A percentile compares a stretch with the other conserved stretches of the same genome.
These are phyloP conservation scores for Neodiprion pinetum DNA, from an alignment of 1,140 invertebrate species.

Conservation along the genomic window DNA sequence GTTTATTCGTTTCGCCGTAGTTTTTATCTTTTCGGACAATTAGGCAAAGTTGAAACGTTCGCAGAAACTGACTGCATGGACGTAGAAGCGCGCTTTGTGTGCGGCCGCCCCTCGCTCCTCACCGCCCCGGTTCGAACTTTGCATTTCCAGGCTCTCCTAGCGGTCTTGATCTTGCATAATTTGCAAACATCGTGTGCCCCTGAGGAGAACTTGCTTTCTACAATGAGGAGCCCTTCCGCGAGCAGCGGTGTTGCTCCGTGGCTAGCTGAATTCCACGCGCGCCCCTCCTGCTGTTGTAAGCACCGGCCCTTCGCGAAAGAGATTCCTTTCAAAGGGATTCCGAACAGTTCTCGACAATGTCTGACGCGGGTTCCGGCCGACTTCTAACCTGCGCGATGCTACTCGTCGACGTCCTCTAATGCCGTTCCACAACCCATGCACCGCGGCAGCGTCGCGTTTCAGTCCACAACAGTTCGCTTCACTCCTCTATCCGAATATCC, in stretches of 20 bases:
- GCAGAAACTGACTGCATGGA: too few species aligned
- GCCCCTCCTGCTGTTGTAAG: neutral
- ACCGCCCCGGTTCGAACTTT: too few species aligned
- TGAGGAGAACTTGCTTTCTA: neutral
- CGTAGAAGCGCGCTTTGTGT: neutral
- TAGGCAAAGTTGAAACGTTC: too few species aligned
- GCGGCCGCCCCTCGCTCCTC: neutral
- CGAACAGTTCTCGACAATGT: neutral
- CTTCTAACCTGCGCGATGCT: neutral
- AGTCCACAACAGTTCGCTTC: too few species aligned
- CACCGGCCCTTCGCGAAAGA: neutral
- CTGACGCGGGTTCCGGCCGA: neutral
- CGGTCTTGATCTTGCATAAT: neutral
- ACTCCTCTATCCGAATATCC: too few species aligned
- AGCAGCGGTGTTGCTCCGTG: neutral
- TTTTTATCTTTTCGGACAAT: too few species aligned
- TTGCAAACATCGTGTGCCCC: neutral
- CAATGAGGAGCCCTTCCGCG: neutral
- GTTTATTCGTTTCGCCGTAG: too few species aligned
- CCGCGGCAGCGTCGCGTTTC: too few species aligned
- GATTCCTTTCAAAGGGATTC: slow-evolving; percentile 1
- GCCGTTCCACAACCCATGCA: too few species aligned
- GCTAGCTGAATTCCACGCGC: neutral
- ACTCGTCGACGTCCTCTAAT: too few species aligned
- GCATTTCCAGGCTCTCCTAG: neutral